Percentiles rank a stretch among this genome's conserved stretches.
Evolutionary conservation across 2,113 vertebrate genomes (phyloP).

Genomic region (Varanus komodoensis): DNA sequence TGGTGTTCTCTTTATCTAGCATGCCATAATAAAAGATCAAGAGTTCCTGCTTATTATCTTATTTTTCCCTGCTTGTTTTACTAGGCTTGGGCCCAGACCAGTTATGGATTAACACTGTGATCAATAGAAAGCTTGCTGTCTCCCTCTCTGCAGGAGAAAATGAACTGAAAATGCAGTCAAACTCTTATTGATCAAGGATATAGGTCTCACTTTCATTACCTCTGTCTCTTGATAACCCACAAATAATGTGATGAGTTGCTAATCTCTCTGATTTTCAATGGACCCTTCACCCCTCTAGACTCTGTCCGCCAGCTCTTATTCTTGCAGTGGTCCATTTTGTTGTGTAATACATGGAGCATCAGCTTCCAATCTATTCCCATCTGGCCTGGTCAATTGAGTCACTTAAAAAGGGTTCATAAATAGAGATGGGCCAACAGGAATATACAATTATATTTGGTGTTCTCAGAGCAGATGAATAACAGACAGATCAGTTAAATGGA

Average conservation of each 20-base stretch:
- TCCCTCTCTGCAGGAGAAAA: slow-evolving; percentile 92
- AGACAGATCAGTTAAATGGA: neutral
- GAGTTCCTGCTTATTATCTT: slow-evolving; percentile 90
- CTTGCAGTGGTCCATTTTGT: slow-evolving; percentile 68
- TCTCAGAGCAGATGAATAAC: slow-evolving; percentile 27
- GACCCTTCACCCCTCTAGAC: slow-evolving; percentile 85
- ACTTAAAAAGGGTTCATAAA: slow-evolving; percentile 68
- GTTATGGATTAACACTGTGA: slow-evolving; percentile 97
- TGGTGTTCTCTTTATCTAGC: slow-evolving; percentile 81
- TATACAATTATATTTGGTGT: slow-evolving; percentile 35
- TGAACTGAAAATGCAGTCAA: slow-evolving; percentile 98
- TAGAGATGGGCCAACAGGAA: slow-evolving; percentile 41
- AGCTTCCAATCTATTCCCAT: slow-evolving; percentile 73
- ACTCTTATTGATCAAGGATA: slow-evolving; percentile 94
- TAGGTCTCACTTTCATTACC: slow-evolving; percentile 93
- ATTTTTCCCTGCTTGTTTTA: slow-evolving; percentile 86
- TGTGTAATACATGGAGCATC: slow-evolving; percentile 72
- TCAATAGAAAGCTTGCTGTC: slow-evolving; percentile 95
- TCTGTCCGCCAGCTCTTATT: slow-evolving; percentile 73
- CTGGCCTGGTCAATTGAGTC: slow-evolving; percentile 75
- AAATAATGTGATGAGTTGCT: slow-evolving; percentile 96
- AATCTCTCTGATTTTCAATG: slow-evolving; percentile 96
- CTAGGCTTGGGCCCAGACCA: slow-evolving; percentile 88
- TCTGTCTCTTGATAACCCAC: slow-evolving; percentile 93
- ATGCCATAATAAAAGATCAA: slow-evolving; percentile 88